Percentiles rank a stretch among this genome's conserved stretches.
These are phyloP conservation scores for Girardinus metallicus DNA, from an alignment of 2,797 vertebrate genomes.

Conservation along the genomic window DNA sequence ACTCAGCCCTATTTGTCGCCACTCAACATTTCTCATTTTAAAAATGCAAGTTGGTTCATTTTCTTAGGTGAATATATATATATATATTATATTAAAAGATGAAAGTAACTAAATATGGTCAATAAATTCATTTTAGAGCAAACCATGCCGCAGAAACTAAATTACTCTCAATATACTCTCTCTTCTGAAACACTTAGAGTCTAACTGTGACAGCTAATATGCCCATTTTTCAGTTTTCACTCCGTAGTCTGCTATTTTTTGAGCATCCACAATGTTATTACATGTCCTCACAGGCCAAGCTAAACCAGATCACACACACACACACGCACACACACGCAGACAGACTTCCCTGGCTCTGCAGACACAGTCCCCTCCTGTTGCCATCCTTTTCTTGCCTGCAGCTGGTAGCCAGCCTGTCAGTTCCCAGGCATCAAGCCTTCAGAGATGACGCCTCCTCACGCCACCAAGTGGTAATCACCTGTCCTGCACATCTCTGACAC, in stretches of 20 bases:
- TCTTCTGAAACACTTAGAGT: background rate
- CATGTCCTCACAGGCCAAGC: conserved; percentile 43
- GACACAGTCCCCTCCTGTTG: conserved; percentile 69
- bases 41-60: conserved; percentile 12
- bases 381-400: conserved; percentile 70
- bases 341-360: conserved; percentile 74
- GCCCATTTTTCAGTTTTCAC: background rate
- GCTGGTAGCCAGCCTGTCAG: conserved; percentile 77
- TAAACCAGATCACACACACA: conserved; percentile 33
- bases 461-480: conserved; percentile 78
- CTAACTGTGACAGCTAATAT: background rate
- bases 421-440: conserved; percentile 71
- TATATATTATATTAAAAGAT: background rate
- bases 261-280: background rate
- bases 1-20: conserved; percentile 70
- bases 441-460: conserved; percentile 66
- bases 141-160: background rate
- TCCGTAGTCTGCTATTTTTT: background rate
- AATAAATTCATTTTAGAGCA: background rate
- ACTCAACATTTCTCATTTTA: conserved; percentile 41
- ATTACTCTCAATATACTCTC: background rate
- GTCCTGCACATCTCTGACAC: conserved; percentile 49
- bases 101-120: background rate
- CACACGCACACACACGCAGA: conserved; percentile 38
- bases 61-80: background rate